Percentiles rank a stretch among this genome's conserved stretches.
These are phyloP conservation scores for Caradrina kadenii DNA, from an alignment of 2,888 invertebrate species.

Conservation along the genomic window DNA sequence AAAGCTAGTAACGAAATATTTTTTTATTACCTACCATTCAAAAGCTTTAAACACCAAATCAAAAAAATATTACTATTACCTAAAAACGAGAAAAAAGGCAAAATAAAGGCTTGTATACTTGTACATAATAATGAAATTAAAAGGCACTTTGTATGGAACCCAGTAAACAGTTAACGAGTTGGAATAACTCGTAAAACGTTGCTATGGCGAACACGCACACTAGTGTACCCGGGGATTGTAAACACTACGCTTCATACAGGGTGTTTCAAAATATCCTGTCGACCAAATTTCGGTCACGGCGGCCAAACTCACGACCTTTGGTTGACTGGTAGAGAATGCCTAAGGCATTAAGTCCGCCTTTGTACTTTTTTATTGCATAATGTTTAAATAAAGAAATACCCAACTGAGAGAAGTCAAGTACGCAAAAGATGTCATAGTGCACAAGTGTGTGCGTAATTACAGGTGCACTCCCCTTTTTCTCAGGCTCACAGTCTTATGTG, in stretches of 20 bases:
- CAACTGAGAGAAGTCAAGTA: no score
- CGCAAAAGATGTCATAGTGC: no score
- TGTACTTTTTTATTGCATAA: no score
- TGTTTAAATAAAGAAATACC: no score
- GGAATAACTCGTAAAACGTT: constrained; percentile 72
- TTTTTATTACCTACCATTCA: background rate
- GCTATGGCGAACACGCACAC: constrained; percentile 64
- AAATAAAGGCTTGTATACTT: constrained; percentile 18
- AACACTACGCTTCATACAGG: constrained; percentile 52
- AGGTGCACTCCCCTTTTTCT: no score
- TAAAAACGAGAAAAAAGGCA: background rate
- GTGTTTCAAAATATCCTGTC: constrained; percentile 12
- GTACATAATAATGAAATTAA: constrained; percentile 73
- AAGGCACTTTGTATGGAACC: constrained; percentile 69
- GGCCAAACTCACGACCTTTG: no score
- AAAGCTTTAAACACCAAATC: constrained; percentile 24
- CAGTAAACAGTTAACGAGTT: constrained; percentile 73
- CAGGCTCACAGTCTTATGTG: no score
- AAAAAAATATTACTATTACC: background rate
- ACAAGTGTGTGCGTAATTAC: no score
- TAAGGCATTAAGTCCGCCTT: no score
- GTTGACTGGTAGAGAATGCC: no score
- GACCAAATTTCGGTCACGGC: no score
- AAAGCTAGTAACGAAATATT: no score
- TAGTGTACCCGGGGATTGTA: constrained; percentile 37